phyloP scores from a whole-genome alignment of 2,113 vertebrate species.

The Stictonetta naevosa region DNA sequence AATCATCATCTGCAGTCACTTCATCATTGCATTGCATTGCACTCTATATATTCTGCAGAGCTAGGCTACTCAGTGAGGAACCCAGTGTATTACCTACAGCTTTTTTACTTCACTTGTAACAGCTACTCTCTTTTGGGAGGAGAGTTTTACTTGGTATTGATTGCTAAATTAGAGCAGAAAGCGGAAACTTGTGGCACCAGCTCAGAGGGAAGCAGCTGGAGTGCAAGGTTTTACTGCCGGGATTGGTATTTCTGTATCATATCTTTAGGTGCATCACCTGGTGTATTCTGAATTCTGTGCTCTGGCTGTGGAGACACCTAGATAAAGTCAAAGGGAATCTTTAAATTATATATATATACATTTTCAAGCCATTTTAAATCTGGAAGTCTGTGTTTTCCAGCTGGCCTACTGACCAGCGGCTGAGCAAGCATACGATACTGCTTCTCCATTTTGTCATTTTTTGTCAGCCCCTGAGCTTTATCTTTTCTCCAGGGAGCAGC shows the following conservation, averaged over 20 bases:
- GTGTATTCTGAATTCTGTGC: background rate
- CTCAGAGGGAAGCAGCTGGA: background rate
- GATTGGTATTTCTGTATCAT: background rate
- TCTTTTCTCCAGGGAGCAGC: slow-evolving; percentile 51
- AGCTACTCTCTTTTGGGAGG: background rate
- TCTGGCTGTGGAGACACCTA: background rate
- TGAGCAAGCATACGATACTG: background rate
- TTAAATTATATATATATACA: background rate
- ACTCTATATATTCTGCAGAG: background rate
- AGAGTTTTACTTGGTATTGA: background rate
- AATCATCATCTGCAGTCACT: too few species aligned
- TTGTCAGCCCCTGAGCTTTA: slow-evolving; percentile 22
- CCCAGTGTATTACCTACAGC: background rate
- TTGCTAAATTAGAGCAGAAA: background rate
- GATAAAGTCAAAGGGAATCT: background rate
- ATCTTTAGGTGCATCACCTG: fast-evolving
- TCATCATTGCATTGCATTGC: background rate
- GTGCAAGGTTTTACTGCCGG: background rate
- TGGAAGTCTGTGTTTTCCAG: background rate
- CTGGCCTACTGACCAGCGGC: background rate
- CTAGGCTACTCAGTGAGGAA: background rate
- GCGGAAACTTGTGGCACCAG: background rate
- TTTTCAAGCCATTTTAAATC: background rate
- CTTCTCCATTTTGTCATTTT: background rate
- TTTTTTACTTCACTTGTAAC: fast-evolving